These are phyloP conservation scores for Macaria liturata DNA, from an alignment of 2,888 invertebrate genomes.

Conservation along the genomic window DNA sequence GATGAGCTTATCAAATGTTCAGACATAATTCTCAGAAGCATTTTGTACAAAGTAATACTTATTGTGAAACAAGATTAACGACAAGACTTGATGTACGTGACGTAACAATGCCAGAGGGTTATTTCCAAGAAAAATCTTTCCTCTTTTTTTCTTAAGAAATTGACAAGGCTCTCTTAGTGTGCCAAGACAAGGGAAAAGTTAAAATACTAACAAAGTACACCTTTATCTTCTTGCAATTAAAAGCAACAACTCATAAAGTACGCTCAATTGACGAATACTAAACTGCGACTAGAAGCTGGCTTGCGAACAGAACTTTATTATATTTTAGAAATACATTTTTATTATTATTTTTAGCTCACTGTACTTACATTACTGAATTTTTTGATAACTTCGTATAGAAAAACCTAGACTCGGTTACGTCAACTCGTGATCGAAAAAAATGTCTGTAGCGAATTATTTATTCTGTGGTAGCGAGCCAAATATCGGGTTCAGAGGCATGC, in stretches of 20 bases:
- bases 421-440: constrained; percentile 2
- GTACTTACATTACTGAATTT: neutral
- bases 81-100: constrained; percentile 14
- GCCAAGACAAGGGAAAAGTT: neutral
- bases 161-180: neutral
- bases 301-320: too few species aligned
- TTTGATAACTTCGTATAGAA: neutral
- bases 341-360: neutral
- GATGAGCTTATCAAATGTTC: too few species aligned
- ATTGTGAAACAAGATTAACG: constrained; percentile 15
- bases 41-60: too few species aligned
- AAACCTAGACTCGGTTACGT: constrained; percentile 1
- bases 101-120: constrained; percentile 8
- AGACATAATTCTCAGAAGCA: too few species aligned
- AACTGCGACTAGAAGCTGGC: too few species aligned
- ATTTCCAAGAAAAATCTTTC: constrained; percentile 9
- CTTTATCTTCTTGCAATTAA: neutral
- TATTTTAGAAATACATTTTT: too few species aligned
- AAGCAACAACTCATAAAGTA: too few species aligned
- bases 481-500: constrained; percentile 11
- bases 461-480: constrained; percentile 7
- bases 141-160: constrained; percentile 3
- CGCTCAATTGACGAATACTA: too few species aligned
- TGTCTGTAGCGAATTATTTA: too few species aligned
- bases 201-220: neutral